phyloP scores from a whole-genome alignment of 2,888 invertebrate species.

The Pterostichus niger region DNA sequence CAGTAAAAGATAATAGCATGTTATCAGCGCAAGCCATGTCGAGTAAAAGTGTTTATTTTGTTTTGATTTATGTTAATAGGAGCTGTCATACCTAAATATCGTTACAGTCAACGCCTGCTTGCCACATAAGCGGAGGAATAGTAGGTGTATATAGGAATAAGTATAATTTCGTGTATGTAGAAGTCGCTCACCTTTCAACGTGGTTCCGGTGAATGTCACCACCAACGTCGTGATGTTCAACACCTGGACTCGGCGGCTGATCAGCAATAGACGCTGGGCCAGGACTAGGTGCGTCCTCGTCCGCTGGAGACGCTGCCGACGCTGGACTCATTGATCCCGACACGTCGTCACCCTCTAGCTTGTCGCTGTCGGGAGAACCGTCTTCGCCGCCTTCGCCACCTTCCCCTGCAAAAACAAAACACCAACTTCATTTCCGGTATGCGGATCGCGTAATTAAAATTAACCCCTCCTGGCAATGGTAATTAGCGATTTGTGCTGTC shows the following conservation, averaged over 20 bases:
- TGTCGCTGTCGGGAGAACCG: slow-evolving; percentile 76
- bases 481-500: too few species aligned
- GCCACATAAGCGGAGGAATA: not conserved
- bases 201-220: not conserved
- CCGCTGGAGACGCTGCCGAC: slow-evolving; percentile 59
- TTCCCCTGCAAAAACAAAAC: slow-evolving; percentile 79
- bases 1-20: slow-evolving; percentile 32
- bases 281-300: slow-evolving; percentile 75
- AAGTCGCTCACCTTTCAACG: slow-evolving; percentile 1
- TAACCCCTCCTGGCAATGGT: too few species aligned
- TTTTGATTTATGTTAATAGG: slow-evolving; percentile 73
- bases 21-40: slow-evolving; percentile 10
- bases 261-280: slow-evolving; percentile 68
- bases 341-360: slow-evolving; percentile 77
- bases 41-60: slow-evolving; percentile 70
- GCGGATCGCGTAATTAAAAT: too few species aligned
- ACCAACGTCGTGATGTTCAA: slow-evolving; percentile 1
- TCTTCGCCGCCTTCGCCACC: slow-evolving; percentile 76
- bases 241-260: slow-evolving; percentile 1
- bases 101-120: slow-evolving; percentile 3
- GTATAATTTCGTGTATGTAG: not conserved
- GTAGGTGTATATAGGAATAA: not conserved
- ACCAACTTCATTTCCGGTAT: not conserved
- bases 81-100: slow-evolving; percentile 70
- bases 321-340: slow-evolving; percentile 75